Conservation (phyloP, 2,888 invertebrate genomes). For the Xylota segnis region DNA sequence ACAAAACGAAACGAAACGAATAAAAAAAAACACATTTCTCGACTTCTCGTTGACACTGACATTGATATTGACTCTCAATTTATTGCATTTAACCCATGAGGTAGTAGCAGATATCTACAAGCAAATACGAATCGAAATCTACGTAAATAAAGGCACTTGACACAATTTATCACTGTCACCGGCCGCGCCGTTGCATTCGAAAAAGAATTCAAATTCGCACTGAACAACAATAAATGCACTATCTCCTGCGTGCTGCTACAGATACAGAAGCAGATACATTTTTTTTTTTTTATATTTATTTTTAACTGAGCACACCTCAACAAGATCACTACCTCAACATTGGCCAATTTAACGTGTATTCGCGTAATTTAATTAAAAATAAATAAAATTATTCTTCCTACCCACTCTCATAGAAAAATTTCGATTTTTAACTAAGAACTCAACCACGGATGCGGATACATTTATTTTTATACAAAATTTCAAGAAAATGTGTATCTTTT, state of each 20-base stretch:
- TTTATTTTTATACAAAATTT: background rate
- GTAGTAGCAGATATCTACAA: background rate
- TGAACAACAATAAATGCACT: conserved; percentile 13
- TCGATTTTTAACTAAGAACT: background rate
- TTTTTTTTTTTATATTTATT: conserved; percentile 27
- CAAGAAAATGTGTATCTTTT: background rate
- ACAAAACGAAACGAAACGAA: too few relatives aligned
- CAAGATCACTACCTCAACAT: conserved; percentile 24
- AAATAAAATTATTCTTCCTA: background rate
- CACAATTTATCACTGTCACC: conserved; percentile 66
- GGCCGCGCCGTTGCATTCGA: conserved; percentile 12
- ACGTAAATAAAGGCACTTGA: conserved; percentile 64
- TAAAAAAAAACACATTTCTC: background rate
- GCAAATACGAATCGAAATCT: conserved; percentile 10
- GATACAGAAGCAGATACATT: too few relatives aligned
- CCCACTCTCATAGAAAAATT: background rate
- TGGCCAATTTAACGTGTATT: background rate
- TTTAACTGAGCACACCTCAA: background rate
- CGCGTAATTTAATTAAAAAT: conserved; percentile 24
- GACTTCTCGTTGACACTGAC: conserved; percentile 69
- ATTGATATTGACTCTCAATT: conserved; percentile 72
- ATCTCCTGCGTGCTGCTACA: conserved; percentile 30
- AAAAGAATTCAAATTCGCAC: conserved; percentile 24
- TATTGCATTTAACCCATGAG: conserved; percentile 58
- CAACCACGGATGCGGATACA: too few relatives aligned